Evolutionary conservation across 2,888 invertebrate species (phyloP).

Genomic region (Heliothis peltigera): DNA sequence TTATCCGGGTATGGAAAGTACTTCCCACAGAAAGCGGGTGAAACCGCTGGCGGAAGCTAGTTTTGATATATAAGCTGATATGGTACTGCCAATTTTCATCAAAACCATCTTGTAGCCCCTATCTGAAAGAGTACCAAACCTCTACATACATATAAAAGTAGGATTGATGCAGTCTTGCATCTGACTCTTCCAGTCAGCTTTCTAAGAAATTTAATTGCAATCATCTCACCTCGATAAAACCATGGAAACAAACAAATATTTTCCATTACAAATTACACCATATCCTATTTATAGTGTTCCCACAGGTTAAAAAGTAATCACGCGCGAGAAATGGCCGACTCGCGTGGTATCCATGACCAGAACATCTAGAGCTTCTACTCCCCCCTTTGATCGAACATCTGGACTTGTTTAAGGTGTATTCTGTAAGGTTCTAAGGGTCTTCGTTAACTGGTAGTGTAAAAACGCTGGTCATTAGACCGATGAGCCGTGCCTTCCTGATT

Average conservation of each 20-base stretch:
- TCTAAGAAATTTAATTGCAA: conserved; percentile 6
- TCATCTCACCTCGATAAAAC: conserved; percentile 25
- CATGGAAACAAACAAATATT: conserved; percentile 40
- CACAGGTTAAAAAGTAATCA: conserved; percentile 83
- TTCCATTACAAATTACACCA: conserved; percentile 69
- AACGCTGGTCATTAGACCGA: conserved; percentile 80
- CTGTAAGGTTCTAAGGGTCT: conserved; percentile 48
- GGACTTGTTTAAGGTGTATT: not conserved
- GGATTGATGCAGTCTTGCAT: not conserved
- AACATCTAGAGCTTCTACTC: conserved; percentile 56
- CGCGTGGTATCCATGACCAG: conserved; percentile 69
- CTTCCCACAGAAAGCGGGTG: too few relatives aligned
- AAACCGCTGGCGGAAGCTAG: too few relatives aligned
- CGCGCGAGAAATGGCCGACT: conserved; percentile 72
- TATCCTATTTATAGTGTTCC: conserved; percentile 71
- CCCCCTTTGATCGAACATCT: conserved; percentile 22
- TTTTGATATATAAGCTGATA: too few relatives aligned
- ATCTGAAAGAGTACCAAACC: too few relatives aligned
- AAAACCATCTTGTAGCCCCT: too few relatives aligned
- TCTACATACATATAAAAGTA: too few relatives aligned
- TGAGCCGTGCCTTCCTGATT: conserved; percentile 84
- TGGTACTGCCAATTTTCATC: too few relatives aligned
- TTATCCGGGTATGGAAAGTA: too few relatives aligned
- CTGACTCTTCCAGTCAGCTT: not conserved
- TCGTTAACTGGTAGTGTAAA: conserved; percentile 59